Percentiles rank a stretch among this genome's conserved stretches.
Evolutionary conservation across 2,888 invertebrate genomes (phyloP).

Genomic region (Pseudococcus jackbeardsleyi): DNA sequence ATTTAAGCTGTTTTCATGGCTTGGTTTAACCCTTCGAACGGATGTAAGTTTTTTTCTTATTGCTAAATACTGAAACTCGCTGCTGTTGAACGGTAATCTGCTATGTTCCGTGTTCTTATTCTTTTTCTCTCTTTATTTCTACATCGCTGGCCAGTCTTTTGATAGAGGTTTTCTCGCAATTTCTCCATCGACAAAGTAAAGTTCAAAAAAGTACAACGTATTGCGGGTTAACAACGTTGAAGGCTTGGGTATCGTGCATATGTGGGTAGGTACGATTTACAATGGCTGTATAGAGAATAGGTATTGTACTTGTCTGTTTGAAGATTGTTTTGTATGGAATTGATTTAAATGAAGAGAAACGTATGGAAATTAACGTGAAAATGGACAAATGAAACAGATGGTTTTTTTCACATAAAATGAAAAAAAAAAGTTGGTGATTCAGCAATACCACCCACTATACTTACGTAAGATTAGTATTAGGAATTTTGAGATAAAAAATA

Average conservation of each 20-base stretch:
- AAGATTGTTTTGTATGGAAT: too few relatives aligned
- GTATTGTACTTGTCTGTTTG: not conserved
- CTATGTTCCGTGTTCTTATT: not conserved
- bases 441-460: too few relatives aligned
- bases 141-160: slow-evolving; percentile 13
- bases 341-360: too few relatives aligned
- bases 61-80: not conserved
- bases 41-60: slow-evolving; percentile 14
- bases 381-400: too few relatives aligned
- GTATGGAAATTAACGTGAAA: too few relatives aligned
- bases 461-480: too few relatives aligned
- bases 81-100: not conserved
- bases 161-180: not conserved
- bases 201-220: not conserved
- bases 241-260: not conserved
- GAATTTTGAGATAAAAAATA: too few relatives aligned
- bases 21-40: not conserved
- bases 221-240: not conserved
- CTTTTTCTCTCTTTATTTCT: not conserved
- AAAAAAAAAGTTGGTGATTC: too few relatives aligned
- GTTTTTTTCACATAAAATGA: too few relatives aligned
- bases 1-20: slow-evolving; percentile 5
- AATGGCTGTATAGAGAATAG: not conserved
- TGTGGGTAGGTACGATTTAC: not conserved
- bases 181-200: not conserved